Percentiles rank a stretch among this genome's conserved stretches.
Evolutionary conservation across 2,113 vertebrate species (phyloP).

Genomic region (Pelvicachromis taeniatus): DNA sequence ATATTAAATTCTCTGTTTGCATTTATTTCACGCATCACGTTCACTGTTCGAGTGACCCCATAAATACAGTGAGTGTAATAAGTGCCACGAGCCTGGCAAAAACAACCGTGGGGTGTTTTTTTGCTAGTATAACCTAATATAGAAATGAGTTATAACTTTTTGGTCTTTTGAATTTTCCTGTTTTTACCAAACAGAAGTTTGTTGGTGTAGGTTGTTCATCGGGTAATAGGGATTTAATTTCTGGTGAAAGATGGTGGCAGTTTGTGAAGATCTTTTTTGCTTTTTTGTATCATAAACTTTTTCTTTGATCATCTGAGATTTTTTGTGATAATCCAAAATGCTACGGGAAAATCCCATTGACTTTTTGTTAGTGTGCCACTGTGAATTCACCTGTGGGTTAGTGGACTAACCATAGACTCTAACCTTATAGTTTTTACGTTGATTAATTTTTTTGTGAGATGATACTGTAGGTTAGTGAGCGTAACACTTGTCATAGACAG

Average conservation of each 20-base stretch:
- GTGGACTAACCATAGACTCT: background rate
- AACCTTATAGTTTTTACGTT: background rate
- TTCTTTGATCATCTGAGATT: background rate
- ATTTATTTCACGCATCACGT: too few relatives aligned
- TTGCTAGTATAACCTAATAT: background rate
- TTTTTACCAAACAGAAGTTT: background rate
- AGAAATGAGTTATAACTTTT: background rate
- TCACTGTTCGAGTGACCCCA: too few relatives aligned
- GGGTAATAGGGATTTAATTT: background rate
- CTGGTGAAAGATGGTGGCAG: background rate
- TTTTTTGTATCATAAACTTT: fast-evolving
- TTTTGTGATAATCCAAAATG: background rate
- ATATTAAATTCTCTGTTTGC: too few relatives aligned
- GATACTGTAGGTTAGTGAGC: background rate
- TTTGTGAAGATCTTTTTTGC: background rate
- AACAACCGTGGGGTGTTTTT: background rate
- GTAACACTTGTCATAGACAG: background rate
- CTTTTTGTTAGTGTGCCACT: background rate
- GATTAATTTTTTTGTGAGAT: fast-evolving
- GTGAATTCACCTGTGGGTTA: background rate
- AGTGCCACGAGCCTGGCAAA: background rate
- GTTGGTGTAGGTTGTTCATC: background rate
- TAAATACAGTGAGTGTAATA: too few relatives aligned
- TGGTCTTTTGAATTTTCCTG: background rate
- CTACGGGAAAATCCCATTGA: background rate